These are phyloP conservation scores for Tuta absoluta DNA, from an alignment of 2,888 invertebrate species.

Conservation along the genomic window DNA sequence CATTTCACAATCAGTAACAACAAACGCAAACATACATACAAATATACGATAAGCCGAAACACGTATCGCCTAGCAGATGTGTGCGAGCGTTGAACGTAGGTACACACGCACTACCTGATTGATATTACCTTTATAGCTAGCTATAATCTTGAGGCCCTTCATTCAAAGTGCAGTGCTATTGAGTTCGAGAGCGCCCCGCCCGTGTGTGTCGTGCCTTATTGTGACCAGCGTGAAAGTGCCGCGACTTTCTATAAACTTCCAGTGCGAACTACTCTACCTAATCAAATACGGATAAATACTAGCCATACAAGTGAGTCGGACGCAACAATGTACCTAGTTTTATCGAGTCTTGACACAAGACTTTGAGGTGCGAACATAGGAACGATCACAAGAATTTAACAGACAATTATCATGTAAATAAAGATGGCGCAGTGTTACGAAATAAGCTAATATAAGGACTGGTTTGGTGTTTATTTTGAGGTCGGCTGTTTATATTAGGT, in stretches of 20 bases:
- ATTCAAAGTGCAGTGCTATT: slow-evolving; percentile 42
- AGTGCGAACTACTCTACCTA: slow-evolving; percentile 31
- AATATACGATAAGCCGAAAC: slow-evolving; percentile 19
- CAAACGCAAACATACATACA: slow-evolving; percentile 5
- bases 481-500: slow-evolving; percentile 33
- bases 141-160: slow-evolving; percentile 48
- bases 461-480: slow-evolving; percentile 37
- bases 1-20: slow-evolving; percentile 13
- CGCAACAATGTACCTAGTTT: background rate
- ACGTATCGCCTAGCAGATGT: slow-evolving; percentile 11
- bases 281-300: slow-evolving; percentile 22
- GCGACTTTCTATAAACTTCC: slow-evolving; percentile 58
- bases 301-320: slow-evolving; percentile 18
- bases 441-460: slow-evolving; percentile 35
- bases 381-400: slow-evolving; percentile 32
- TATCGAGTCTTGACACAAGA: background rate
- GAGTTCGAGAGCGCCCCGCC: slow-evolving; percentile 31
- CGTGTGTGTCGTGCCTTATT: slow-evolving; percentile 40
- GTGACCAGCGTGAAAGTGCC: slow-evolving; percentile 54
- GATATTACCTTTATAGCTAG: slow-evolving; percentile 44
- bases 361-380: background rate
- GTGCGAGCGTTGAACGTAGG: slow-evolving; percentile 31
- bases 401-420: slow-evolving; percentile 49
- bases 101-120: slow-evolving; percentile 35
- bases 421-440: slow-evolving; percentile 41